Base-by-base conservation (phyloP, 2,888 invertebrate species). In the Agrotis segetum region DNA sequence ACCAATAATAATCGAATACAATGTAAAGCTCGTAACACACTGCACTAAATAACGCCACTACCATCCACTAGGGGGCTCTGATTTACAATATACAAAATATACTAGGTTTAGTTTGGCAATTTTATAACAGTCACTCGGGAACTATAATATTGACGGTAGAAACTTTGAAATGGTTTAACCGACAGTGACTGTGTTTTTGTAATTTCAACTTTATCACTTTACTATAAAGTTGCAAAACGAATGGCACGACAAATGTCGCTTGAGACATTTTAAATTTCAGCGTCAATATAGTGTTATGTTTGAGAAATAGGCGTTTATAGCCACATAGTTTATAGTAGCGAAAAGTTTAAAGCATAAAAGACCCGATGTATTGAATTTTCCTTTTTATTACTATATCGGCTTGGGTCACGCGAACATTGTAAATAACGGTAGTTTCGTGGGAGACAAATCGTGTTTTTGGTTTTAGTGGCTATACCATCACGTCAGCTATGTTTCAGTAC, bases 301-400 rank as follows among this genome's bases (percentile, higher is more conserved):
- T 56, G 60, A 71, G 69, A 83, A 78, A 81, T 81, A 76, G 76
- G 76, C 83, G 76, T 85, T 83, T 85, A 84, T 83, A 61, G 68
- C 44, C 44, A 49, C 16, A 53, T 78, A 58, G 78, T 84, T 76
- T 84, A 84, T 81, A 49, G 64, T 34, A 52, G 50, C 58, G 63
- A 68, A 65, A 78, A 85, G 78, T 83, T 84, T 81, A 66, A 63
- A 81, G 64, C 58, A 77, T 82, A 66, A 81, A 81, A 77, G 44
- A 63, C 61, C 50, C 29, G 58, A 59, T 72, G n/a, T 81, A 82
- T 68, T 71, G 67, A 65, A 77, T 66, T 81, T 77, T 63, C 66
- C 52, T 63, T 77, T 65, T 81, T 71, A 69, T 75, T 59, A 50
- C 61, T 53, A 40, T 53, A 70, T 71, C 21, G 62, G 59, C n/a